A percentile compares a stretch with the other conserved stretches of the same genome.
Evolutionary conservation across 1,140 invertebrate genomes (phyloP).

Genomic region (Diuraphis noxia): DNA sequence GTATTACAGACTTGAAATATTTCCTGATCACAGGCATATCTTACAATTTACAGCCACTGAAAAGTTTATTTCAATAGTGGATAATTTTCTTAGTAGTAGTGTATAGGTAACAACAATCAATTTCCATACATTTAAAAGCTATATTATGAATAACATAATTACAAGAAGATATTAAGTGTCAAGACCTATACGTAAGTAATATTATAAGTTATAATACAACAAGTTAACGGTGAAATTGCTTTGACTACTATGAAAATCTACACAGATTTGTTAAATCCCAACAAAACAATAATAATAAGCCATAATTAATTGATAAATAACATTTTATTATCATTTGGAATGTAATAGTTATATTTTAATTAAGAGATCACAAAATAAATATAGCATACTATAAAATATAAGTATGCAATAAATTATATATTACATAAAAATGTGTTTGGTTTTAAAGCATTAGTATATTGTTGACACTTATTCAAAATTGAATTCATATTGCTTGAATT

Average conservation of each 20-base stretch:
- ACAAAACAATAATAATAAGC: too few relatives aligned
- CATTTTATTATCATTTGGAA: neutral
- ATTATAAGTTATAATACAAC: too few relatives aligned
- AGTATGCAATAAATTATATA: neutral
- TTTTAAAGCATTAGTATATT: neutral
- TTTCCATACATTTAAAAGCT: too few relatives aligned
- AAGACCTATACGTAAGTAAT: too few relatives aligned
- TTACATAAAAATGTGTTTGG: too few relatives aligned
- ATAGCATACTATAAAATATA: neutral
- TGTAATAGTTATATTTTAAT: neutral
- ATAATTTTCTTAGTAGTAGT: too few relatives aligned
- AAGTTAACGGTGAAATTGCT: too few relatives aligned
- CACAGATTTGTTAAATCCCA: too few relatives aligned
- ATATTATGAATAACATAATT: too few relatives aligned
- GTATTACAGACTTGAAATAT: constrained; percentile 66
- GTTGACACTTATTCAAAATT: neutral
- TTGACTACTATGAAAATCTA: too few relatives aligned
- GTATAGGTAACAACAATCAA: too few relatives aligned
- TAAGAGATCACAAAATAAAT: neutral
- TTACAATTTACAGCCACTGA: constrained; percentile 77
- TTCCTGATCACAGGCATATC: constrained; percentile 86
- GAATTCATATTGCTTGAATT: neutral
- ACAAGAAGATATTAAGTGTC: too few relatives aligned
- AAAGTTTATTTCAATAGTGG: constrained; percentile 71
- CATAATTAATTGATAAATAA: neutral